A percentile compares a stretch with the other conserved stretches of the same genome.
These are phyloP conservation scores for Halocynthia aurantium DNA, from an alignment of 23 tunicate species.

Conservation along the genomic window DNA sequence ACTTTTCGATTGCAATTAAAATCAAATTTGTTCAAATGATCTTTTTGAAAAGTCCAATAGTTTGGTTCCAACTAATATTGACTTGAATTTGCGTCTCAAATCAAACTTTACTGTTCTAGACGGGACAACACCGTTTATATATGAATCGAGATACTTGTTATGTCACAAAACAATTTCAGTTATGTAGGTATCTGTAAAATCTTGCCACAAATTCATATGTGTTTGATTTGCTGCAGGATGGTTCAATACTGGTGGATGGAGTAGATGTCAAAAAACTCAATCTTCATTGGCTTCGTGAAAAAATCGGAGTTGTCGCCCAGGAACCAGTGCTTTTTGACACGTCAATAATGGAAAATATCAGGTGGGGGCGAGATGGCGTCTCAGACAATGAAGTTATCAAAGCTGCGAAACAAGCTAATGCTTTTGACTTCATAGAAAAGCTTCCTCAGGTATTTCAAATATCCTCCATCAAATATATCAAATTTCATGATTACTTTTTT, in stretches of 20 bases:
- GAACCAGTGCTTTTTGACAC: slow-evolving; percentile 89
- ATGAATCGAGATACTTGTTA: too few species aligned
- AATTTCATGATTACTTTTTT: background rate
- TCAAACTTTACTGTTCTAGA: too few species aligned
- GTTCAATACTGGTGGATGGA: slow-evolving; percentile 46
- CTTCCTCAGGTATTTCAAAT: slow-evolving; percentile 52
- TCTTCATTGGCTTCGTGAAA: slow-evolving; percentile 47
- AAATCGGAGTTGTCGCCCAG: slow-evolving; percentile 90
- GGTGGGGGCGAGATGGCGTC: slow-evolving; percentile 96
- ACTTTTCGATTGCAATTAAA: too few species aligned
- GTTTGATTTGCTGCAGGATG: slow-evolving; percentile 57
- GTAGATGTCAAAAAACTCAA: slow-evolving; percentile 35
- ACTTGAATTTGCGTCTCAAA: too few species aligned
- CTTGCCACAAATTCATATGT: too few species aligned
- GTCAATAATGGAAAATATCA: slow-evolving; percentile 80
- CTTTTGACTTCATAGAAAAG: slow-evolving; percentile 77
- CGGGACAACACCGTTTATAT: too few species aligned
- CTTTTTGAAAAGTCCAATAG: too few species aligned
- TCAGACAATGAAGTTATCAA: slow-evolving; percentile 53
- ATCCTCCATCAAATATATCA: background rate
- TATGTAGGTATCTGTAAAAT: too few species aligned
- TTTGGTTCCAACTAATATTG: too few species aligned
- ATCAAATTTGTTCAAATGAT: too few species aligned
- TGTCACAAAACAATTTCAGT: too few species aligned
- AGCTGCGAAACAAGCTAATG: slow-evolving; percentile 98